A percentile compares a stretch with the other conserved stretches of the same genome.
These are phyloP conservation scores for Acipenser transmontanus DNA, from an alignment of 2,797 vertebrate genomes.

Conservation along the genomic window DNA sequence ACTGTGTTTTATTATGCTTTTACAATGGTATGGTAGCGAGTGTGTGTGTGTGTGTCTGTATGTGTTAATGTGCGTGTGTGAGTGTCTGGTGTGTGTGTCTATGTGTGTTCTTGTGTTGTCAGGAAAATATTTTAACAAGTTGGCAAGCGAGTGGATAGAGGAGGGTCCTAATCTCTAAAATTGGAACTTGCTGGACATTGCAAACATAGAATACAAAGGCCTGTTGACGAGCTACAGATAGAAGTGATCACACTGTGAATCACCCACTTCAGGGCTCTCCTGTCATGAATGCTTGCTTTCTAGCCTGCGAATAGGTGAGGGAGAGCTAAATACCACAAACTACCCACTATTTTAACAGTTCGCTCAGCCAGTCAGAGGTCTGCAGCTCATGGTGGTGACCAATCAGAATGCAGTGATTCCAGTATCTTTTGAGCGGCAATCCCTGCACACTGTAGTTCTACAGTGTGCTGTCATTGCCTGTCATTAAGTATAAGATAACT, in stretches of 20 bases:
- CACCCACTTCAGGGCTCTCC: background rate
- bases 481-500: too few relatives aligned
- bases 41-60: background rate
- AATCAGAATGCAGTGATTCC: too few relatives aligned
- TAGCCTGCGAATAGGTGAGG: constrained; percentile 15
- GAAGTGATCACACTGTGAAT: constrained; percentile 19
- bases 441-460: too few relatives aligned
- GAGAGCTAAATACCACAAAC: too few relatives aligned
- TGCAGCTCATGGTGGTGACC: too few relatives aligned
- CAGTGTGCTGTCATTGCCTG: too few relatives aligned
- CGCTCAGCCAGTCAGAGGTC: too few relatives aligned
- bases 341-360: too few relatives aligned
- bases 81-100: background rate
- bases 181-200: background rate
- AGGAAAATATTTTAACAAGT: background rate
- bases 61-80: background rate
- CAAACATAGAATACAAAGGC: background rate
- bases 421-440: too few relatives aligned
- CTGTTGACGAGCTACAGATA: constrained; percentile 30
- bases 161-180: background rate
- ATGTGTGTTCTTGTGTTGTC: background rate
- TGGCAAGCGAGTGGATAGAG: background rate
- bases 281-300: constrained; percentile 5
- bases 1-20: too few relatives aligned
- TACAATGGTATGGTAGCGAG: too few relatives aligned